Evolutionary conservation across 2,888 invertebrate species (phyloP), one percentile per base, ranked within the genome.

Genomic region (Calameuta filiformis): DNA sequence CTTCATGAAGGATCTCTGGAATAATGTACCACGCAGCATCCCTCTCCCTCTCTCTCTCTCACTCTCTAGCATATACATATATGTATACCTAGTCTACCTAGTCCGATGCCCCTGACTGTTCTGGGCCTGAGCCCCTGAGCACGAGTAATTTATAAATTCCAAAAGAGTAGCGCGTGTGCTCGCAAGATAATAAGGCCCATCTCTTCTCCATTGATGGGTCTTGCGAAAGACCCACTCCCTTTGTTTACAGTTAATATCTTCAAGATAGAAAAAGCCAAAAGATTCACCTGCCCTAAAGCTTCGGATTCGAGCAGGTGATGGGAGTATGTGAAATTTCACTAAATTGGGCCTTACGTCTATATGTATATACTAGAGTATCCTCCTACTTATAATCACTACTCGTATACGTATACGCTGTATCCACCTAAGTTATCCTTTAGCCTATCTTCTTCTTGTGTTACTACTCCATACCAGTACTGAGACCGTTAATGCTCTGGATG

Each of bases 401-500:
- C 56, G 56, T 56, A 23, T 56, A 56, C 23, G 0, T 56, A 23
- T 56, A 56, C 2, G 2, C 9, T 56, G 23, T 23, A 23, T 56
- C 56, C 23, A 56, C 2, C 9, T 56, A 15, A 40, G 56, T 56
- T 56, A 56, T 56, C 56, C 56, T 56, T 56, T 23, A 23, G 56
- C 56, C 56, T 37, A 56, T 15, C 23, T 56, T 56, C 56, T 23
- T 56, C 56, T 56, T 23, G 56, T 23, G 56, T 56, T 23, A 2
- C 56, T 56, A 15, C 23, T 56, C 56, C 23, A 9, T 56, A 56
- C 56, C 56, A 56, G 56, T 23, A 56, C 76, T 35, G 73, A 78
- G 83, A 83, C 85, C 79, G 85, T 83, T 83, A 85, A 85, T 81
- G 81, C 82, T 31, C 73, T 76, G 80, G 80, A 81, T 77, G 78